These are phyloP conservation scores for Syrphus vitripennis DNA, from an alignment of 2,888 invertebrate genomes.

Conservation along the genomic window DNA sequence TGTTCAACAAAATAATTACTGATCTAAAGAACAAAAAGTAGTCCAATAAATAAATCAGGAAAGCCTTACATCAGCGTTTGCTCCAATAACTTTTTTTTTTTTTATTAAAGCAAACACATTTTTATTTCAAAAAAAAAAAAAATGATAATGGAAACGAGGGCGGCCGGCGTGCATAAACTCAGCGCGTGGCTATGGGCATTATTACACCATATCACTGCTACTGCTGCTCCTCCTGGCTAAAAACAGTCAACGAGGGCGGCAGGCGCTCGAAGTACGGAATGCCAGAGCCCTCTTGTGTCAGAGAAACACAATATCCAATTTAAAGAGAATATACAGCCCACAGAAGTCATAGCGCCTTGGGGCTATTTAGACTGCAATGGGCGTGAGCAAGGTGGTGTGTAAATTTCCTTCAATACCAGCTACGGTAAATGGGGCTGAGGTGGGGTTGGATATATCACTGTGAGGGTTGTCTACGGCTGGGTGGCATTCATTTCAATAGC, in stretches of 20 bases:
- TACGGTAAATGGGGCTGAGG: no score
- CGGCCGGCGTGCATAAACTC: neutral
- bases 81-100: no score
- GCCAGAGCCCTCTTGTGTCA: constrained; percentile 31
- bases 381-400: neutral
- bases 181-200: neutral
- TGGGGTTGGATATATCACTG: constrained; percentile 8
- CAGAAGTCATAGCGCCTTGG: constrained; percentile 50
- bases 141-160: constrained; percentile 42
- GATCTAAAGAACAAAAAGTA: no score
- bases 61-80: neutral
- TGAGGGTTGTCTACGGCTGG: constrained; percentile 29
- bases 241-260: constrained; percentile 8
- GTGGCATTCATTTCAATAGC: constrained; percentile 26
- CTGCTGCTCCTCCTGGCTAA: neutral
- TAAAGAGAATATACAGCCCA: constrained; percentile 40
- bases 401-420: constrained; percentile 34
- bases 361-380: constrained; percentile 46
- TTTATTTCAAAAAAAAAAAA: neutral
- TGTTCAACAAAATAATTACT: no score
- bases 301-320: constrained; percentile 60
- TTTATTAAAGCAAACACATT: no score
- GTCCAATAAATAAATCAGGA: no score
- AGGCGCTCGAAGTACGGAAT: neutral
- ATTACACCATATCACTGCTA: constrained; percentile 25